phyloP scores from a whole-genome alignment of 2,113 vertebrate genomes.

The Indicator maculatus region DNA sequence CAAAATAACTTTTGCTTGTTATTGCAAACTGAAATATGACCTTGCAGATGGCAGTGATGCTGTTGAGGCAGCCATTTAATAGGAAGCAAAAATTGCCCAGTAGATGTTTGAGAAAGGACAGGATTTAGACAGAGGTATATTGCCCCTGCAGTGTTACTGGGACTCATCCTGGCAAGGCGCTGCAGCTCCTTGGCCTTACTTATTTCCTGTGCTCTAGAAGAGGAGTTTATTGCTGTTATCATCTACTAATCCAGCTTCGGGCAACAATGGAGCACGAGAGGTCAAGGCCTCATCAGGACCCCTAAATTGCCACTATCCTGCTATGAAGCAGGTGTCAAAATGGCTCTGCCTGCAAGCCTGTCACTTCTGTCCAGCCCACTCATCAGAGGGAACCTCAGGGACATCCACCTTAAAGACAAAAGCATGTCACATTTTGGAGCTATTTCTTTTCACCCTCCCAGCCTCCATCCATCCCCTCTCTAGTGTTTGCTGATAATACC shows the following conservation, averaged over 20 bases:
- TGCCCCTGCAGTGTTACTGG: not conserved
- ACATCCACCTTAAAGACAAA: not conserved
- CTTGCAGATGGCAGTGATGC: not conserved
- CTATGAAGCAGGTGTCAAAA: not conserved
- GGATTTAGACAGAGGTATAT: not conserved
- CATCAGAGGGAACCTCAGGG: accelerated
- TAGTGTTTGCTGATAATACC: not conserved
- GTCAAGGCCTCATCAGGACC: not conserved
- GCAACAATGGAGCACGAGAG: not conserved
- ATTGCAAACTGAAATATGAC: not conserved
- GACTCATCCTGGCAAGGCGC: not conserved
- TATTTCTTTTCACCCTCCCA: not conserved
- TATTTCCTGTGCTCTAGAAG: not conserved
- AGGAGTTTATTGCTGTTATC: not conserved
- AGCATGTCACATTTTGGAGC: not conserved
- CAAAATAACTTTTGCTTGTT: conserved; percentile 66
- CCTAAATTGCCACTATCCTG: not conserved
- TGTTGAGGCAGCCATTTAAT: not conserved
- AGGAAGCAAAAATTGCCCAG: not conserved
- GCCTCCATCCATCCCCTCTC: not conserved
- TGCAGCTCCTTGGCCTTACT: not conserved
- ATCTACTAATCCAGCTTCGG: not conserved
- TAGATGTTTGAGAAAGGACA: not conserved
- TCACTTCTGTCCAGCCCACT: not conserved
- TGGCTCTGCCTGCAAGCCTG: not conserved